phyloP scores from a whole-genome alignment of 2,113 vertebrate species.

The Garra rufa region DNA sequence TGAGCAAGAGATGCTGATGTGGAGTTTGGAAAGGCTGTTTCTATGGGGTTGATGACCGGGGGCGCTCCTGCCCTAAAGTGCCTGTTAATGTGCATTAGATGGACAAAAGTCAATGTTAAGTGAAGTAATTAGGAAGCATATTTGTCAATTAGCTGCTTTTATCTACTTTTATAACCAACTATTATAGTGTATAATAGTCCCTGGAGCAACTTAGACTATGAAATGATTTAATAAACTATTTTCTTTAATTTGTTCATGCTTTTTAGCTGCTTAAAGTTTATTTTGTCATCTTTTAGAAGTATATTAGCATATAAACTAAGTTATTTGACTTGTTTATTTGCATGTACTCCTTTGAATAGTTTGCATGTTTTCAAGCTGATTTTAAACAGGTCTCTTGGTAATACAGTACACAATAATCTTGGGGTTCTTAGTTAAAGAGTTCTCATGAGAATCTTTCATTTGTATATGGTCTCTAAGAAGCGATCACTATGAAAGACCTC shows the following conservation, averaged over 20 bases:
- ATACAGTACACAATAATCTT: background rate
- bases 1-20: conserved; percentile 76
- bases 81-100: conserved; percentile 65
- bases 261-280: background rate
- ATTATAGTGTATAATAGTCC: background rate
- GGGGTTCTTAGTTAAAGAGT: background rate
- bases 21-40: conserved; percentile 78
- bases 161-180: background rate
- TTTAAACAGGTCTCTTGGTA: background rate
- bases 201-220: background rate
- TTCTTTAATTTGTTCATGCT: no score
- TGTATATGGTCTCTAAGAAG: conserved; percentile 6
- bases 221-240: no score
- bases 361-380: background rate
- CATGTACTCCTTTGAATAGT: background rate
- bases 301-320: background rate
- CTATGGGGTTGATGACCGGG: conserved; percentile 88
- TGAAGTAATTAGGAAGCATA: background rate
- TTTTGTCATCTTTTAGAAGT: background rate
- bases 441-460: background rate
- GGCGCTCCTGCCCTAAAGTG: conserved; percentile 89
- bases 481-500: background rate
- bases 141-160: background rate
- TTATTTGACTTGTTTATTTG: background rate
- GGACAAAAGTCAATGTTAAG: background rate